Conservation (phyloP, 2,797 vertebrate genomes). For the Chrysocyon brachyurus region DNA sequence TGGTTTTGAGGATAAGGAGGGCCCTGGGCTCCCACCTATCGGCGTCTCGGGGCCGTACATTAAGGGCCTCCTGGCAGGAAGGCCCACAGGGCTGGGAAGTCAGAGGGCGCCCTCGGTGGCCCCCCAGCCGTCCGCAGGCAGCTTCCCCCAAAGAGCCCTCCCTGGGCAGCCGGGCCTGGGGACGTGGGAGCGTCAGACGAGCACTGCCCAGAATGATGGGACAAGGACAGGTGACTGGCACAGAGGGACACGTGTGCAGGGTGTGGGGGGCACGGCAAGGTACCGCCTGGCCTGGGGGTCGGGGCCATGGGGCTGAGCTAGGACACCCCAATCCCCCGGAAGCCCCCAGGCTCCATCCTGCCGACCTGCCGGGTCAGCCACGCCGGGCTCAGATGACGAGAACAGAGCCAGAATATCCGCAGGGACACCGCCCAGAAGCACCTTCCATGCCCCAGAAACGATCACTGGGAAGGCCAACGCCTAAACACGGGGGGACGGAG, state of each 20-base stretch:
- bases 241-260: accelerated
- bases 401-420: accelerated
- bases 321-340: accelerated
- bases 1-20: accelerated
- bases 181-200: accelerated
- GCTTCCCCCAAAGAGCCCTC: no score
- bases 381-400: background rate
- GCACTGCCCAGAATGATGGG: background rate
- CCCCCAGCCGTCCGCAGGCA: accelerated
- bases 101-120: background rate
- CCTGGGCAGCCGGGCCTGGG: accelerated
- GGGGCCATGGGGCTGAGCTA: accelerated
- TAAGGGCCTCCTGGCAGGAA: background rate
- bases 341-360: background rate
- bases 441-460: accelerated
- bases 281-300: background rate
- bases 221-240: background rate
- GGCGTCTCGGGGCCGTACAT: accelerated
- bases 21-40: no score
- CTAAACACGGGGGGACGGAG: background rate
- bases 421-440: background rate
- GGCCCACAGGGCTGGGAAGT: background rate
- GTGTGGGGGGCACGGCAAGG: accelerated
- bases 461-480: background rate
- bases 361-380: accelerated